A percentile compares a stretch with the other conserved stretches of the same genome.
Evolutionary conservation across 2,113 vertebrate species (phyloP).

Genomic region (Bubo blakistoni): DNA sequence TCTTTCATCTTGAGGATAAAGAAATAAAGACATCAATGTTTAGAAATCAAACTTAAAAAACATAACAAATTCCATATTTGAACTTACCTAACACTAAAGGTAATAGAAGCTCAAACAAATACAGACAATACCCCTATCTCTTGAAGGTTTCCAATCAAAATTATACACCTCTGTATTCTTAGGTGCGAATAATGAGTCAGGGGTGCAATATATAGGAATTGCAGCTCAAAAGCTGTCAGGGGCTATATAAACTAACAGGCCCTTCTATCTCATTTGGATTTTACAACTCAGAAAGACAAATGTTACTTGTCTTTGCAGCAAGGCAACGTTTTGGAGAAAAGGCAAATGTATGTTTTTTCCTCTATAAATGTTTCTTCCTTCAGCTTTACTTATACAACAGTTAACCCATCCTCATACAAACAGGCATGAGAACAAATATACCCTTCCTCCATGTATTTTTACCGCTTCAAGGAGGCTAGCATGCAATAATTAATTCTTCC

Average conservation of each 20-base stretch:
- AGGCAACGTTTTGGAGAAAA: background rate
- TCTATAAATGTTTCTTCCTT: background rate
- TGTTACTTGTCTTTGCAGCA: background rate
- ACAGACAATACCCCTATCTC: background rate
- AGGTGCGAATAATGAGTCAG: fast-evolving
- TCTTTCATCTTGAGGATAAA: background rate
- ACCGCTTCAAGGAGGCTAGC: background rate
- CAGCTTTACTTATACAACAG: background rate
- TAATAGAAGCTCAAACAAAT: background rate
- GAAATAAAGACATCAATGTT: background rate
- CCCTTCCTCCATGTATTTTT: background rate
- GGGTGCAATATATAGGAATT: fast-evolving
- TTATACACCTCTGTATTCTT: background rate
- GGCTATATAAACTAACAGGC: background rate
- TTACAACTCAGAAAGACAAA: background rate
- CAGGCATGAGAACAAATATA: background rate
- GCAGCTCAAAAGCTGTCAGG: background rate
- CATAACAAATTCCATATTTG: background rate
- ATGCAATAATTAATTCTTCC: background rate
- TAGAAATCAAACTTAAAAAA: background rate
- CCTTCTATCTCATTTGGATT: background rate
- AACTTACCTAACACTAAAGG: background rate
- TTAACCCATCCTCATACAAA: background rate
- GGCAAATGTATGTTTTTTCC: background rate
- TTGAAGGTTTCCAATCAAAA: background rate